These are phyloP conservation scores for Ursus arctos DNA, from an alignment of 2,113 vertebrate genomes.

Conservation along the genomic window DNA sequence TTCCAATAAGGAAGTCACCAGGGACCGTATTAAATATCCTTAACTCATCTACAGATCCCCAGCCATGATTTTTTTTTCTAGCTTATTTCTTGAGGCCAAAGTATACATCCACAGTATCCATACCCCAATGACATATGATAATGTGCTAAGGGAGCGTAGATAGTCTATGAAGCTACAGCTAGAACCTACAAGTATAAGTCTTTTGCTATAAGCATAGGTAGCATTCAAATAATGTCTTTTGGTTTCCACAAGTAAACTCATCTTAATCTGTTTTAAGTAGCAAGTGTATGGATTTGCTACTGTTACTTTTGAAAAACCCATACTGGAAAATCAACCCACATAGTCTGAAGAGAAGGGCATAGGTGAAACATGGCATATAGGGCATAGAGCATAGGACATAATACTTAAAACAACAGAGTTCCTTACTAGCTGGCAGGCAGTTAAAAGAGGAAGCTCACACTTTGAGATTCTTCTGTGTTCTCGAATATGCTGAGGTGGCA, in stretches of 20 bases:
- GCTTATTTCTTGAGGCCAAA: not conserved
- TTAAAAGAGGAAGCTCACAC: not conserved
- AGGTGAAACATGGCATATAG: not conserved
- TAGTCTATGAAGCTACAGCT: not conserved
- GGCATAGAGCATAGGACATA: fast-evolving
- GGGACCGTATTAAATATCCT: not conserved
- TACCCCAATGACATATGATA: not conserved
- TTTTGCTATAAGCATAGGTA: not conserved
- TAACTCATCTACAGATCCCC: not conserved
- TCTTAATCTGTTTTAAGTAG: not conserved
- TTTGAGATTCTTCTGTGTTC: not conserved
- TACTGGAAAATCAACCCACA: not conserved
- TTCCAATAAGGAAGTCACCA: not conserved
- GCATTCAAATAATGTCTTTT: not conserved
- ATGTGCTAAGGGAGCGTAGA: not conserved
- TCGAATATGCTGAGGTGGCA: not conserved
- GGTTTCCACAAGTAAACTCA: not conserved
- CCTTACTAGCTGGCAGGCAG: not conserved
- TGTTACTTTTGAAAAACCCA: not conserved
- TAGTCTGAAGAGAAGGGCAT: not conserved
- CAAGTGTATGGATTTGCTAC: not conserved
- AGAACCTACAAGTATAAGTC: not conserved
- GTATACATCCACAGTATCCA: not conserved
- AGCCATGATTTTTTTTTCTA: not conserved
- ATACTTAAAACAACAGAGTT: not conserved